These are phyloP conservation scores for Oryzias melastigma DNA, from an alignment of 2,113 vertebrate species.

Conservation along the genomic window DNA sequence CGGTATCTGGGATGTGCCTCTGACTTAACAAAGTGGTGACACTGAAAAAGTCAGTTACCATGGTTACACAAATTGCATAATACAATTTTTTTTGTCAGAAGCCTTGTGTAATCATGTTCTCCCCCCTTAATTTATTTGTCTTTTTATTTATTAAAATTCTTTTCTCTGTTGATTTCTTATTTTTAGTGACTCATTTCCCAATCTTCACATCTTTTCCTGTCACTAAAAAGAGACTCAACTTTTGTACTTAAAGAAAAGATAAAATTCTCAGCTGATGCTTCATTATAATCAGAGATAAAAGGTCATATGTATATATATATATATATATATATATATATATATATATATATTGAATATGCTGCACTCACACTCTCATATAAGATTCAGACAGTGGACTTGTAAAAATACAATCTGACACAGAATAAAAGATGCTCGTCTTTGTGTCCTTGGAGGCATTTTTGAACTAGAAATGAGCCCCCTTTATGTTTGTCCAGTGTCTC, in stretches of 20 bases:
- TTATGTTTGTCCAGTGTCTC: conserved; percentile 19
- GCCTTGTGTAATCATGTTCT: conserved; percentile 58
- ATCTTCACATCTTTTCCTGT: too few relatives aligned
- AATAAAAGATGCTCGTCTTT: conserved; percentile 1
- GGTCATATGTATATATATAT: too few relatives aligned
- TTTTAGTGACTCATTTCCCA: too few relatives aligned
- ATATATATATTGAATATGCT: conserved; percentile 26
- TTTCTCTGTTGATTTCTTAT: background rate
- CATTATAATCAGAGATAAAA: conserved; percentile 19
- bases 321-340: too few relatives aligned
- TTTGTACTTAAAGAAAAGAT: too few relatives aligned
- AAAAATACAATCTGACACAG: conserved; percentile 40
- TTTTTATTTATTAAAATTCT: conserved; percentile 13
- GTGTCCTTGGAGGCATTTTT: conserved; percentile 14
- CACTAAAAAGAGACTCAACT: too few relatives aligned
- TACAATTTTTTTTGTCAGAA: conserved; percentile 46
- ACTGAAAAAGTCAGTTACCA: conserved; percentile 75
- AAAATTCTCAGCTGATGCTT: too few relatives aligned
- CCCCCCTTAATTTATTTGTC: conserved; percentile 43
- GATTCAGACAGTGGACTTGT: conserved; percentile 27
- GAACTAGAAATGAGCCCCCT: conserved; percentile 27
- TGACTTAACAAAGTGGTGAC: conserved; percentile 66
- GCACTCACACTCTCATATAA: conserved; percentile 31
- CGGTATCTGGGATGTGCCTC: conserved; percentile 43
- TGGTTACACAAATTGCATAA: conserved; percentile 75